phyloP scores from a whole-genome alignment of 2,797 vertebrate species.

The Sebastolobus altivelis region DNA sequence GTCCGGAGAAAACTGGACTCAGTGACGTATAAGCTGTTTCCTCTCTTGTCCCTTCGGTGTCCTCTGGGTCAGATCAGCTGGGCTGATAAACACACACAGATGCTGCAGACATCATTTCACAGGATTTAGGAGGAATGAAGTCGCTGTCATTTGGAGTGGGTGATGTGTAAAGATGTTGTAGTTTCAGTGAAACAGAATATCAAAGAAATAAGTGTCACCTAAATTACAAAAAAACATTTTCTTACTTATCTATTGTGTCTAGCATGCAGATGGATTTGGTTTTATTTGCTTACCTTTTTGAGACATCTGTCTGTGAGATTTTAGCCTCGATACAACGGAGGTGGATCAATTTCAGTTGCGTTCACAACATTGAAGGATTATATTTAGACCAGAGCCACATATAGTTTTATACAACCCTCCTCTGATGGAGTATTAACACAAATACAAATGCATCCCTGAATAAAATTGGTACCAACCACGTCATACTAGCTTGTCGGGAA shows the following conservation, averaged over 20 bases:
- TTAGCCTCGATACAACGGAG: neutral
- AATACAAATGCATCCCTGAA: neutral
- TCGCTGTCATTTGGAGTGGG: neutral
- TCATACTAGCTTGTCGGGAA: too few species aligned
- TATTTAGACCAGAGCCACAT: neutral
- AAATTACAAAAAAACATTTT: neutral
- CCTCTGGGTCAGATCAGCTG: constrained; percentile 37
- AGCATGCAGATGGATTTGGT: neutral
- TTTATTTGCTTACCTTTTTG: neutral
- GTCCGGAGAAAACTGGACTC: constrained; percentile 14
- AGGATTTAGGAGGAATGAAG: constrained; percentile 5
- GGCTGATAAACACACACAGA: constrained; percentile 15
- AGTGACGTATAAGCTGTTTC: constrained; percentile 45
- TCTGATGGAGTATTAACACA: neutral
- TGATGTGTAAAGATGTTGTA: neutral
- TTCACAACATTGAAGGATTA: neutral
- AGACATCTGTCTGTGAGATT: neutral
- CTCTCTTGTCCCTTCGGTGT: constrained; percentile 44
- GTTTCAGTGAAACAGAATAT: neutral
- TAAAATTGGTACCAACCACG: neutral
- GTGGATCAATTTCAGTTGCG: neutral
- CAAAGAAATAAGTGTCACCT: neutral
- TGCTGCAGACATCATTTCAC: neutral
- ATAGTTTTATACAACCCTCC: neutral
- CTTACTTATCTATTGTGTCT: neutral